phyloP scores from a whole-genome alignment of 2,113 vertebrate species.

The Archilochus colubris region DNA sequence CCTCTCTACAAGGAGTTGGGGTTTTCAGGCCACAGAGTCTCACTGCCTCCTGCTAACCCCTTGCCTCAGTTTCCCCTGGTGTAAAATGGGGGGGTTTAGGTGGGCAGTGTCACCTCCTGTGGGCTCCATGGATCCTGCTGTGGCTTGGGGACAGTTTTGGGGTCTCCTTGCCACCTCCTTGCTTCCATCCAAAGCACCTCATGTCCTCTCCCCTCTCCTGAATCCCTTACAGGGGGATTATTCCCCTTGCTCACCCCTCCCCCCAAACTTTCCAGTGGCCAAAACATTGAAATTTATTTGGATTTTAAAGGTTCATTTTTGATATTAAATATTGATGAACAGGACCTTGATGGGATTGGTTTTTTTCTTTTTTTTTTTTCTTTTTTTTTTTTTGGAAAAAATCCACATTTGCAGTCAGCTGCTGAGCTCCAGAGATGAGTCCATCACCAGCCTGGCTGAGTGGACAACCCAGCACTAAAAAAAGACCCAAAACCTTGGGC shows the following conservation, averaged over 20 bases:
- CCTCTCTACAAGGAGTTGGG: neutral
- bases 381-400: neutral
- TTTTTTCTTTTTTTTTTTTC: neutral
- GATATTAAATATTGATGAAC: neutral
- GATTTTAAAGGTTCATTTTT: neutral
- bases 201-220: neutral
- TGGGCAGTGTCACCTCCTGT: accelerated
- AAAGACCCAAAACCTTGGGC: neutral
- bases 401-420: neutral
- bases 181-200: neutral
- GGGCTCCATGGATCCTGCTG: neutral
- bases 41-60: neutral
- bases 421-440: neutral
- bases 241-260: neutral
- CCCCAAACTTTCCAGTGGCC: neutral
- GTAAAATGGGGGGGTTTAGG: neutral
- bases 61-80: neutral
- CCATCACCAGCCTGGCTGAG: accelerated
- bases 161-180: neutral
- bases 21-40: neutral
- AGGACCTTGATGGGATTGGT: neutral
- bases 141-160: neutral
- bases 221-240: accelerated
- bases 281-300: neutral
- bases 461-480: neutral